phyloP scores from a whole-genome alignment of 2,888 invertebrate species.

The Spisula subtruncata region DNA sequence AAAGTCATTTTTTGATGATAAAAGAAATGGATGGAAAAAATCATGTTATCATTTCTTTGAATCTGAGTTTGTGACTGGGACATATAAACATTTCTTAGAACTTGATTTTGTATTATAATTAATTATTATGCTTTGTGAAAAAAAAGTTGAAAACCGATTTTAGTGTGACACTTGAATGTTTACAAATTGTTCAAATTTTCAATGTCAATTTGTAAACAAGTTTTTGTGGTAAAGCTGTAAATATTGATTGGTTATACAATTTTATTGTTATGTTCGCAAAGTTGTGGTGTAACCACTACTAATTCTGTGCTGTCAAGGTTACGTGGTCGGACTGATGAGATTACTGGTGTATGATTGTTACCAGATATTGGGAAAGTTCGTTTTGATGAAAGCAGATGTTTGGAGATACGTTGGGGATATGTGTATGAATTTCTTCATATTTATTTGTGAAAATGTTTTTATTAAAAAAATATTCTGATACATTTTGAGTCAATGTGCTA shows the following conservation, averaged over 20 bases:
- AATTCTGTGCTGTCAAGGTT: background rate
- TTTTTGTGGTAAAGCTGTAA: background rate
- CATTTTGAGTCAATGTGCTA: too few species aligned
- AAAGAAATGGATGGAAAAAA: too few species aligned
- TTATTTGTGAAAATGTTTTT: too few species aligned
- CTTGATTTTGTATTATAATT: too few species aligned
- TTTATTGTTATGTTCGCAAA: background rate
- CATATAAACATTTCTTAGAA: too few species aligned
- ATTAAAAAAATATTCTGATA: too few species aligned
- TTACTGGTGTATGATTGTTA: background rate
- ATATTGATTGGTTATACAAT: background rate
- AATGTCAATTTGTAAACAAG: constrained; percentile 1
- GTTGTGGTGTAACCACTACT: background rate
- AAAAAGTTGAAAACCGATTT: background rate
- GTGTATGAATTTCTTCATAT: too few species aligned
- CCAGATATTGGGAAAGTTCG: background rate
- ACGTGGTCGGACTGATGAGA: background rate
- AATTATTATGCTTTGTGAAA: too few species aligned
- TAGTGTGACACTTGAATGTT: background rate
- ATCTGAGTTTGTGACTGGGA: too few species aligned
- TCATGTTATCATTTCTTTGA: too few species aligned
- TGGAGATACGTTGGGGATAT: background rate
- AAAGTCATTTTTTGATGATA: too few species aligned
- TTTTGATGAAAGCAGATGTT: background rate
- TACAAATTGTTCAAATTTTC: too few species aligned